Evolutionary conservation across 2,888 invertebrate genomes (phyloP), one percentile per base, ranked within the genome.

Genomic region (Tinea trinotella): DNA sequence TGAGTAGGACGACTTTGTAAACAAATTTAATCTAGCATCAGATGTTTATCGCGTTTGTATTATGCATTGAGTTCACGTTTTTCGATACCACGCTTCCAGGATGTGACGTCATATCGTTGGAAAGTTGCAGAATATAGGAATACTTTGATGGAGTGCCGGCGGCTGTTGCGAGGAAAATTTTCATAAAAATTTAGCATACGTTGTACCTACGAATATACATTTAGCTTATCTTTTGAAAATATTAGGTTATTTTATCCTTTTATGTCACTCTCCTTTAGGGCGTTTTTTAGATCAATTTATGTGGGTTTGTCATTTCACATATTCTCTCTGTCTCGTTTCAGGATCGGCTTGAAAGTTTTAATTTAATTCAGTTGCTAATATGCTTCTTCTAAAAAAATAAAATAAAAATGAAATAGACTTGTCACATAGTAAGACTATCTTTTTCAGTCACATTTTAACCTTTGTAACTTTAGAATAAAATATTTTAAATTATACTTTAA

Each of bases 101-200:
- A 46, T 46, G 19, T 46, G 46, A 46, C 46, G 50, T 50, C 22
- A 22, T 20, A 40, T 18, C 24, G 24, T 15, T 50, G 50, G 22
- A 50, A 48, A 50, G 24, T 50, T 50, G 50, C 24, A 24, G 50
- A 24, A 50, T 50, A 50, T 50, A 13, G 24, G 50, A 22, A 24
- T 19, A 50, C 13, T 50, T 50, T 50, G 50, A 50, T 50, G 12
- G 50, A 50, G 13, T 24, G 22, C 50, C 50, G 50, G 24, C 50
- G 50, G 50, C 50, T 50, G 18, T 24, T 50, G 13, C 24, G 50
- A 22, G 13, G n/a, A 19, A 19, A 46, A 46, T 46, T 46, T 46
- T 46, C 18, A 40, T 40, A 12, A 40, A 10, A 46, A 15, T 19
- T 46, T 46, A 19, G 46, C 46, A 46, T 46, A 46, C 46, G 46